Evolutionary conservation across 1,140 invertebrate genomes (phyloP).

Genomic region (Drosophila kikkawai): DNA sequence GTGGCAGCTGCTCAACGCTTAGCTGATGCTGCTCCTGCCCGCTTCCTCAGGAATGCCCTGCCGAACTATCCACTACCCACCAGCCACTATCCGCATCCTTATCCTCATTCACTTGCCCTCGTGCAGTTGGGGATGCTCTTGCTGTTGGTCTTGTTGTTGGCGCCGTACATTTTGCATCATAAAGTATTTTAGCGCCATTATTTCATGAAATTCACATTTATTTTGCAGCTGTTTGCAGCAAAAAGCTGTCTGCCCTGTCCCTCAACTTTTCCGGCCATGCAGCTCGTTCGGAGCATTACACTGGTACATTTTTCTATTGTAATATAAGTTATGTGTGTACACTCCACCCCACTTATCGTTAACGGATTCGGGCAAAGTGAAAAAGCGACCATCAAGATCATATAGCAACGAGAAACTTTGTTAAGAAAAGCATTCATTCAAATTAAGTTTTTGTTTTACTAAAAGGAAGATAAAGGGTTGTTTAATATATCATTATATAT

Average conservation of each 20-base stretch:
- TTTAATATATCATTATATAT: background rate
- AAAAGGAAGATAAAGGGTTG: background rate
- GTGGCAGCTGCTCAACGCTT: constrained; percentile 70
- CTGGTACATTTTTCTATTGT: constrained; percentile 23
- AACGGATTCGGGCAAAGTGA: constrained; percentile 7
- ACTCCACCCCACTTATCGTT: constrained; percentile 17
- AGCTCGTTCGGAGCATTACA: constrained; percentile 12
- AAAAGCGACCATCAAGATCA: constrained; percentile 19
- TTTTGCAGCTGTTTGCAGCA: constrained; percentile 65
- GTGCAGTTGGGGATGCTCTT: constrained; percentile 34
- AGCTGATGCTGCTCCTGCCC: constrained; percentile 37
- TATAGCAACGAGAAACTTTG: constrained; percentile 10
- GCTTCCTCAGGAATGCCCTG: background rate
- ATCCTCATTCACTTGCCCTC: constrained; percentile 34
- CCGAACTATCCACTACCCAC: background rate
- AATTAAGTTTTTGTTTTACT: constrained; percentile 8
- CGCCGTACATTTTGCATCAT: constrained; percentile 72
- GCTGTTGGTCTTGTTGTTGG: constrained; percentile 24
- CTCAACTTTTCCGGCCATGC: constrained; percentile 18
- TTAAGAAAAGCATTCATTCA: constrained; percentile 1
- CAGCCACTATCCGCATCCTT: constrained; percentile 1
- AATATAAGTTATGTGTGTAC: constrained; percentile 4
- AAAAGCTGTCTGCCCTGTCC: constrained; percentile 43
- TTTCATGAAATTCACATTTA: constrained; percentile 79
- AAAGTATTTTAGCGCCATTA: constrained; percentile 77